phyloP scores from a whole-genome alignment of 1,140 invertebrate genomes.

The Drosophila tristis region DNA sequence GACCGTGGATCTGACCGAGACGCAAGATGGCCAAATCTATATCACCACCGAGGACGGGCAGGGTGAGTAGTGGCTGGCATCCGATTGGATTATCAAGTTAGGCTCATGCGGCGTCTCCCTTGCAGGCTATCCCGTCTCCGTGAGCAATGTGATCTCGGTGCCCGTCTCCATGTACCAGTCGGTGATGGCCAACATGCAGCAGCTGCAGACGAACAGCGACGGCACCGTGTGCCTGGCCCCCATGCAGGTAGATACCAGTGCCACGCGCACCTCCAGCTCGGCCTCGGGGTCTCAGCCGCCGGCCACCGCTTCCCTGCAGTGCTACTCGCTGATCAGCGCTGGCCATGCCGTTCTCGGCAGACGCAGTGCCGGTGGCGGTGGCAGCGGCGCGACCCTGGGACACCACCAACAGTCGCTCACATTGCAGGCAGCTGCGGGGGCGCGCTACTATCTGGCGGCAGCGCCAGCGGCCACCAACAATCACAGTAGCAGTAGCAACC shows the following conservation, averaged over 20 bases:
- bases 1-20: constrained; percentile 94
- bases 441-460: constrained; percentile 44
- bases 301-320: constrained; percentile 25
- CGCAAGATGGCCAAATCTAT: constrained; percentile 97
- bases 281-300: constrained; percentile 10
- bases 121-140: constrained; percentile 92
- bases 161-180: constrained; percentile 98
- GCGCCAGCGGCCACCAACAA: constrained; percentile 22
- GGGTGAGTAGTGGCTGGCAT: constrained; percentile 86
- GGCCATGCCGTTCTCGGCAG: constrained; percentile 20
- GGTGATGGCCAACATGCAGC: constrained; percentile 96
- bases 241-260: constrained; percentile 88
- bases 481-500: too few relatives aligned
- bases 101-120: not conserved
- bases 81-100: not conserved
- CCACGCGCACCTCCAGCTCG: constrained; percentile 14
- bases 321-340: constrained; percentile 47
- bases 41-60: constrained; percentile 97
- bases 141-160: constrained; percentile 97
- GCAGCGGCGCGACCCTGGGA: not conserved
- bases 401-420: constrained; percentile 21
- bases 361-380: constrained; percentile 18
- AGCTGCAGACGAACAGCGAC: constrained; percentile 90
- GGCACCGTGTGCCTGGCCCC: constrained; percentile 92
- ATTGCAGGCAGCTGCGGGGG: constrained; percentile 38